Percentiles rank a stretch among this genome's conserved stretches.
Evolutionary conservation across 2,797 vertebrate species (phyloP).

Genomic region (Gobionotothen gibberifrons): DNA sequence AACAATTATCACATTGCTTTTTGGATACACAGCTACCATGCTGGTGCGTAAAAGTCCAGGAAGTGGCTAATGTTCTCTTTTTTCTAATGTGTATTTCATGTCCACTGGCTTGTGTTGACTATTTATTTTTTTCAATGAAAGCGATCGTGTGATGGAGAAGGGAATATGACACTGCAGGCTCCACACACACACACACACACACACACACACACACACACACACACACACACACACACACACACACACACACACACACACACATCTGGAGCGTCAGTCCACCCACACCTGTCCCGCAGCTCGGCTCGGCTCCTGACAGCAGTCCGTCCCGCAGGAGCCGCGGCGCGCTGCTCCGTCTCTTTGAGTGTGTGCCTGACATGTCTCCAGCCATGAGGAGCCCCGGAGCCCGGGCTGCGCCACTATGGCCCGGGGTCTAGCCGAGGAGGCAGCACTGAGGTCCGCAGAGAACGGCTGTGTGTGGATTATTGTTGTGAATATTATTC

Average conservation of each 20-base stretch:
- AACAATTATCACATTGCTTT: not conserved
- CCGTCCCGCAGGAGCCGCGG: conserved; percentile 22
- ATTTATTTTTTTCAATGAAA: not conserved
- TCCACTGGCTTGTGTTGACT: not conserved
- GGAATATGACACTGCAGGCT: conserved; percentile 9
- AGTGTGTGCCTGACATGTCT: conserved; percentile 19
- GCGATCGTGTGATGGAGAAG: conserved; percentile 20
- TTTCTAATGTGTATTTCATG: not conserved
- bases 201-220: conserved; percentile 1
- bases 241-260: conserved; percentile 21
- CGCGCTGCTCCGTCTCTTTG: conserved; percentile 9
- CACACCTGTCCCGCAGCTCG: conserved; percentile 48
- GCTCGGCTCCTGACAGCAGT: conserved; percentile 3
- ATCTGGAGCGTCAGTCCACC: conserved; percentile 20
- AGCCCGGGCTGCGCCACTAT: conserved; percentile 36
- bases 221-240: conserved; percentile 18
- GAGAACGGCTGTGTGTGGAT: conserved; percentile 44
- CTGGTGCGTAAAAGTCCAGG: not conserved
- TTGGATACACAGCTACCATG: no score
- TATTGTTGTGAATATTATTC: conserved; percentile 15
- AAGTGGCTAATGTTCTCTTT: not conserved
- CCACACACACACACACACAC: not conserved
- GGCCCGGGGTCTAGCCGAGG: conserved; percentile 29
- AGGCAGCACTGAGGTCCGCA: conserved; percentile 19
- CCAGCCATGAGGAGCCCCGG: conserved; percentile 30